A percentile compares a stretch with the other conserved stretches of the same genome.
These are phyloP conservation scores for Perccottus glenii DNA, from an alignment of 2,113 vertebrate species.

Conservation along the genomic window DNA sequence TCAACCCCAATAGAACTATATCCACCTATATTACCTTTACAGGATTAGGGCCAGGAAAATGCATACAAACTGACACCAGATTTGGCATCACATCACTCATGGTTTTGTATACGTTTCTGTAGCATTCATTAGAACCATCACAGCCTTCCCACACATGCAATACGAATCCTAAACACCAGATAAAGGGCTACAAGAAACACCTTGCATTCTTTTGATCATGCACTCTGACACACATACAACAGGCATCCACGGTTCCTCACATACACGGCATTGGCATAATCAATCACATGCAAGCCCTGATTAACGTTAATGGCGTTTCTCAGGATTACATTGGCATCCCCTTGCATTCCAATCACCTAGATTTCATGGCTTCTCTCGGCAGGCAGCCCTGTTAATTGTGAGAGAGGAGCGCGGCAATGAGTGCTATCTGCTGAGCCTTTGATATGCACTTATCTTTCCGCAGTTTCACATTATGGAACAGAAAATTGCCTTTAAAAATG, in stretches of 20 bases:
- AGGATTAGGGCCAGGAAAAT: slow-evolving; percentile 4
- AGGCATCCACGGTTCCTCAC: slow-evolving; percentile 9
- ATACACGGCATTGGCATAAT: slow-evolving; percentile 27
- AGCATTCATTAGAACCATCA: slow-evolving; percentile 8
- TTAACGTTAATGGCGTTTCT: slow-evolving; percentile 68
- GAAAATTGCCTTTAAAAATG: slow-evolving; percentile 69
- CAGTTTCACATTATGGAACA: slow-evolving; percentile 65
- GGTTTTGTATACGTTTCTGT: not conserved
- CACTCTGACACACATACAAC: slow-evolving; percentile 20
- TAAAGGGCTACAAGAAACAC: slow-evolving; percentile 5
- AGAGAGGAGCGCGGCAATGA: slow-evolving; percentile 45
- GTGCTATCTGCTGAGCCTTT: slow-evolving; percentile 65
- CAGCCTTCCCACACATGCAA: slow-evolving; percentile 1
- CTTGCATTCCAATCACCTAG: slow-evolving; percentile 66
- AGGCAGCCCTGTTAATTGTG: slow-evolving; percentile 64
- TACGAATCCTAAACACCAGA: slow-evolving; percentile 13
- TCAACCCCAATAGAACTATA: slow-evolving; percentile 10
- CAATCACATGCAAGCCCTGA: slow-evolving; percentile 51
- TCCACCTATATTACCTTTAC: slow-evolving; percentile 5
- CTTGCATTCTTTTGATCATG: slow-evolving; percentile 19
- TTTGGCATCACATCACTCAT: slow-evolving; percentile 34
- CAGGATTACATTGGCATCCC: slow-evolving; percentile 58
- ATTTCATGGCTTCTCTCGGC: slow-evolving; percentile 65
- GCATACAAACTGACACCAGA: not conserved
- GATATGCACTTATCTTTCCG: slow-evolving; percentile 71